Base-by-base conservation (phyloP, 2,888 invertebrate genomes). In the Arrhopalites spinosus region DNA sequence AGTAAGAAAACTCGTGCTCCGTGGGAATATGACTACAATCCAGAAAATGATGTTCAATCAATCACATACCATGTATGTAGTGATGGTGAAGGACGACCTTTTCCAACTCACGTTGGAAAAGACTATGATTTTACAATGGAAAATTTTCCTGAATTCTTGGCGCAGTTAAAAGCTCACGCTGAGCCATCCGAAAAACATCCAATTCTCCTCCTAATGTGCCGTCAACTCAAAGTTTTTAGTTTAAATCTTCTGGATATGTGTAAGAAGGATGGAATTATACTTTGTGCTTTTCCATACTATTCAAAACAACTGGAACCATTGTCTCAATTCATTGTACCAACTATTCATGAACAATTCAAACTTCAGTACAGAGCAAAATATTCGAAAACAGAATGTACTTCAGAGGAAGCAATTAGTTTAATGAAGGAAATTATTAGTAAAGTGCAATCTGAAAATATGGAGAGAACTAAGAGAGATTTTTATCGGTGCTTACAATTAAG, bases 271-370 rank as follows among this genome's bases (percentile, higher is more conserved):
- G 50, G 69, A 45, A 69, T 69, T 15, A 17, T 69, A 2, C 2
- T 69, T 1, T 53, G 27, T 69, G 69, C 69, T 17, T 69, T 69
- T 45, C 69, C 69, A 5, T 15, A 29, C 3, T 69, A 13, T 5
- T 50, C 29, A 13, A 69, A 69, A 69, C 23, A 45, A n/a, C 27
- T 67, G n/a, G 45, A 69, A n/a, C 69, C 69, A 13, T 53, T 69
- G 29, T 53, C 69, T 1, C 8, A 15, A 1, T 15, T 8, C n/a
- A 29, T 69, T 15, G 27, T 69, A 8, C 69, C 69, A 23, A 17
- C 13, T 15, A 45, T 50, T 29, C 25, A 53, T 15, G 20, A 56
- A 20, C 56, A 56, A 56, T 61, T 61, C 3, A 20, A 11, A 13
- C 3, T 27, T 20, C 7, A 27, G 13, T 7, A 56, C 7, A n/a